Conservation (phyloP, 1,140 invertebrate species). For the Triops cancriformis region DNA sequence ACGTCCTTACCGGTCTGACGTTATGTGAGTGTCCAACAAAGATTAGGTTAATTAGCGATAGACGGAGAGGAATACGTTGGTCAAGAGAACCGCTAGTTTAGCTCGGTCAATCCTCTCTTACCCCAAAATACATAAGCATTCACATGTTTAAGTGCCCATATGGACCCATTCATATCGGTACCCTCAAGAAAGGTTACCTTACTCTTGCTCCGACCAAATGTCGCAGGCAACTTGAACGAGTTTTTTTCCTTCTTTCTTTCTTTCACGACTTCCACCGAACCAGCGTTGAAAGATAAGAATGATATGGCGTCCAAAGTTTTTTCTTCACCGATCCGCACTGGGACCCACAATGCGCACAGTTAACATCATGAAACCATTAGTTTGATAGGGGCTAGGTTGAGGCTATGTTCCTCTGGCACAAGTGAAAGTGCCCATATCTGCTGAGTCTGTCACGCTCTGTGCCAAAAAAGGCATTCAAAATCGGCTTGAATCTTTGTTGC, state of each 20-base stretch:
- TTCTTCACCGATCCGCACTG: background rate
- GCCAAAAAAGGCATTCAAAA: conserved; percentile 14
- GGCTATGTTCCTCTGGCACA: conserved; percentile 7
- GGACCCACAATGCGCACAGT: background rate
- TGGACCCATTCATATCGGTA: too few species aligned
- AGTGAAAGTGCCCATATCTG: conserved; percentile 13
- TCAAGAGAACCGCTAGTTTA: background rate
- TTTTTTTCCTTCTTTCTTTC: too few species aligned
- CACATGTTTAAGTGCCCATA: too few species aligned
- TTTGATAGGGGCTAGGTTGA: background rate
- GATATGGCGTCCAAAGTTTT: background rate
- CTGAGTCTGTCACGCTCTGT: background rate
- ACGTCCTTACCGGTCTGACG: background rate
- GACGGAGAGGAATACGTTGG: background rate
- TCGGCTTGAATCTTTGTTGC: background rate
- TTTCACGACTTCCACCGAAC: too few species aligned
- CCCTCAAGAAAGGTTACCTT: too few species aligned
- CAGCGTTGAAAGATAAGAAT: too few species aligned
- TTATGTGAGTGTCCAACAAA: background rate
- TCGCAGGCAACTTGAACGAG: too few species aligned
- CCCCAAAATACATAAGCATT: background rate
- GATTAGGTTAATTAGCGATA: conserved; percentile 5
- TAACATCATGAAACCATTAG: background rate
- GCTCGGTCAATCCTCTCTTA: background rate
- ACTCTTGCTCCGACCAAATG: too few species aligned